These are phyloP conservation scores for Patella caerulea DNA, from an alignment of 2,888 invertebrate species.

Conservation along the genomic window DNA sequence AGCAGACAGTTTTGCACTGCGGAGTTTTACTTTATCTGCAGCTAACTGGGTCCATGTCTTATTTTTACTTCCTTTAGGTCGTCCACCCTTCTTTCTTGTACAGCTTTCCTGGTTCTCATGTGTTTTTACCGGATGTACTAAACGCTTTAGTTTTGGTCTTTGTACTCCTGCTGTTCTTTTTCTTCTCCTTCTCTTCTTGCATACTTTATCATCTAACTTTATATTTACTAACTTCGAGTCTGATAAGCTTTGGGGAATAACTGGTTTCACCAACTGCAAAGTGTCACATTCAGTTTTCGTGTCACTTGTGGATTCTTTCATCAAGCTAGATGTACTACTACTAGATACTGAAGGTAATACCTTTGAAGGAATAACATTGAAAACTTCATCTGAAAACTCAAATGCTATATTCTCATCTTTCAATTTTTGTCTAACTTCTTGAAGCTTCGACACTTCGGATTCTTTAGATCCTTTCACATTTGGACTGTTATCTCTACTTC, in stretches of 20 bases:
- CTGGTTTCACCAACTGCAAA: background rate
- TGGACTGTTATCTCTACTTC: conserved; percentile 1
- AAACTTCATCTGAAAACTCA: background rate
- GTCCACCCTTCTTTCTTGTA: background rate
- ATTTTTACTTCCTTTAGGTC: conserved; percentile 9
- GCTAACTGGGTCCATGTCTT: background rate
- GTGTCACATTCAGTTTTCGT: background rate
- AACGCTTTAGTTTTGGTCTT: background rate
- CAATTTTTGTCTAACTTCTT: background rate
- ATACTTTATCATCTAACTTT: background rate
- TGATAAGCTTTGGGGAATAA: background rate
- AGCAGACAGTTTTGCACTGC: background rate
- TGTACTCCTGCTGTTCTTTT: background rate
- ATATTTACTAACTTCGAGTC: background rate
- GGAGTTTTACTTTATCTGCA: background rate
- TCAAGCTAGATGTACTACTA: no score
- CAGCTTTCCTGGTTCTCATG: background rate
- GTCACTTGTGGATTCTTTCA: background rate
- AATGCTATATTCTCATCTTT: background rate
- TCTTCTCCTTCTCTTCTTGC: background rate
- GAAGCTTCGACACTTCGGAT: background rate
- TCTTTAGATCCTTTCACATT: background rate
- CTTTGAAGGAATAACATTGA: background rate
- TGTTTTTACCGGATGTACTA: background rate
- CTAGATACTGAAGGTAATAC: background rate